Evolutionary conservation across 2,113 vertebrate genomes (phyloP).

Genomic region (Mormyrus iriodes): DNA sequence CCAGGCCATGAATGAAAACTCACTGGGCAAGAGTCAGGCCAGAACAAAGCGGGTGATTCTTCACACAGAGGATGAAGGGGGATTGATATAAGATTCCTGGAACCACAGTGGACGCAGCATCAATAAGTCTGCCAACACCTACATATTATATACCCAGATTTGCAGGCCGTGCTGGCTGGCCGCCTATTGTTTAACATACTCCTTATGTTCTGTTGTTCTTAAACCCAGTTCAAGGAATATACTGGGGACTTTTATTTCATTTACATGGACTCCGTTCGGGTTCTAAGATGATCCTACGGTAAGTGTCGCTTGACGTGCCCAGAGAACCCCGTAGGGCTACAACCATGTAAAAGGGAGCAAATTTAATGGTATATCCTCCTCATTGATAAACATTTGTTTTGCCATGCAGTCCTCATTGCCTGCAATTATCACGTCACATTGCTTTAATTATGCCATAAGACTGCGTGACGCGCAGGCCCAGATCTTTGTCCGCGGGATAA

Average conservation of each 20-base stretch:
- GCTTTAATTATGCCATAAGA: background rate
- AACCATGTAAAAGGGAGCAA: no score
- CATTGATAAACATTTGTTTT: background rate
- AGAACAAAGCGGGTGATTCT: background rate
- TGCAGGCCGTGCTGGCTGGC: background rate
- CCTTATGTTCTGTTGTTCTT: background rate
- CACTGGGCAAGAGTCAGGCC: background rate
- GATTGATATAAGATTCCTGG: background rate
- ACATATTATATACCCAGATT: background rate
- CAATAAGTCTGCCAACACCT: slow-evolving; percentile 5
- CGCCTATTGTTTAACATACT: background rate
- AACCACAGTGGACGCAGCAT: background rate
- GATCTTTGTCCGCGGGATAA: background rate
- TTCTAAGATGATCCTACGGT: background rate
- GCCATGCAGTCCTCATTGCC: background rate
- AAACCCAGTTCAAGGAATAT: background rate
- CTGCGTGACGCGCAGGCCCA: background rate
- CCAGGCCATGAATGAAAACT: background rate
- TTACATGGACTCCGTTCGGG: background rate
- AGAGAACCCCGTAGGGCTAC: background rate
- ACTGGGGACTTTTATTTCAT: background rate
- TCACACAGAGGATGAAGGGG: background rate
- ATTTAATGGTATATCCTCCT: no score
- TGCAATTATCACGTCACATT: background rate
- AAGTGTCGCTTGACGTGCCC: background rate